Conservation (phyloP, 2,797 vertebrate genomes). For the Anas capensis region DNA sequence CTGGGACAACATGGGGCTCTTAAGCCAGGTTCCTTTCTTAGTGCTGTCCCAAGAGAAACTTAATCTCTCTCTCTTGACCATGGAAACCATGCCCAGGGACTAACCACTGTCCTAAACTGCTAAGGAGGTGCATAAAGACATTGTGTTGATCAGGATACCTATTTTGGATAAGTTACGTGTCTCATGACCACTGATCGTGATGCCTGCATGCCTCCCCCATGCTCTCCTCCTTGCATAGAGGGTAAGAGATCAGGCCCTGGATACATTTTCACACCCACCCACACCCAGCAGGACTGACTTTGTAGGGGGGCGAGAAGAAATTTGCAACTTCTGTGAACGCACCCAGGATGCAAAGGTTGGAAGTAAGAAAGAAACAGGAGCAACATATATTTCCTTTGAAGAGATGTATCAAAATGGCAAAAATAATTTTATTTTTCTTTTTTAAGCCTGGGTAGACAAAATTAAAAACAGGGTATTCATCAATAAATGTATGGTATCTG, state of each 20-base stretch:
- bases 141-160: rapidly evolving
- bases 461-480: background rate
- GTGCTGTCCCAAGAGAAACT: rapidly evolving
- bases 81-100: background rate
- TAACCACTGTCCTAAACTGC: background rate
- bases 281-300: background rate
- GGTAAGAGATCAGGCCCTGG: rapidly evolving
- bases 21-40: background rate
- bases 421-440: background rate
- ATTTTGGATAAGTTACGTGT: background rate
- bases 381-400: background rate
- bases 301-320: background rate
- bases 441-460: background rate
- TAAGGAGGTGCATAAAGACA: background rate
- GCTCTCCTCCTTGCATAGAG: rapidly evolving
- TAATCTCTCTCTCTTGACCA: background rate
- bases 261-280: background rate
- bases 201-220: background rate
- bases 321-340: background rate
- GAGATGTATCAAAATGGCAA: background rate
- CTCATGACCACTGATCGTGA: rapidly evolving
- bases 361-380: background rate
- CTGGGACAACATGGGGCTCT: rapidly evolving
- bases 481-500: background rate
- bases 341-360: rapidly evolving